These are phyloP conservation scores for Melieria picta DNA, from an alignment of 2,888 invertebrate species.

Conservation along the genomic window DNA sequence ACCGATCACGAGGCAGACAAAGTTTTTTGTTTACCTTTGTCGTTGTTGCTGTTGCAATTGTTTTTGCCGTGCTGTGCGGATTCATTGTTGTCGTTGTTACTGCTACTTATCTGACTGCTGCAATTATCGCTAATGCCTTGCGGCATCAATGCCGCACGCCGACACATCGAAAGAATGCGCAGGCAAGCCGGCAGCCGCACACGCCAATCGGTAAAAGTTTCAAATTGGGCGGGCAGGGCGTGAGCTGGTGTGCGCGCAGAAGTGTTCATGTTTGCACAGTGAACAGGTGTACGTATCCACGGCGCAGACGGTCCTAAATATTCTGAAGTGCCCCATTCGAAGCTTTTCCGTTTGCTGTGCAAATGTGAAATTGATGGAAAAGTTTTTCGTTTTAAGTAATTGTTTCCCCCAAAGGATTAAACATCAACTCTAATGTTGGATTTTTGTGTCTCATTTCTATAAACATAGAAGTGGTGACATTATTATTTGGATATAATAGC, in stretches of 20 bases:
- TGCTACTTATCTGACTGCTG: constrained; percentile 1
- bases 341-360: constrained; percentile 8
- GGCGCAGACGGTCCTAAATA: neutral
- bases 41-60: constrained; percentile 14
- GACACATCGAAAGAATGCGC: neutral
- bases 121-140: constrained; percentile 14
- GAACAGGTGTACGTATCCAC: neutral
- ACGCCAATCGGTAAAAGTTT: neutral
- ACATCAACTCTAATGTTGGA: no score
- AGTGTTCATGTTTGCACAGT: neutral
- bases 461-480: no score
- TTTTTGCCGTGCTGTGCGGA: neutral
- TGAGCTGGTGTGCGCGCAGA: neutral
- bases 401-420: constrained; percentile 1
- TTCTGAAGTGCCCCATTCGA: neutral
- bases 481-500: no score
- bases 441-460: no score
- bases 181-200: neutral
- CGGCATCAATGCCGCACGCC: constrained; percentile 9
- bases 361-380: neutral
- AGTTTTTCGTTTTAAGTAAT: constrained; percentile 24
- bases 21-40: constrained; percentile 16
- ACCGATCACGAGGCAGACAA: neutral
- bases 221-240: neutral
- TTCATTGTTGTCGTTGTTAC: constrained; percentile 13